Evolutionary conservation across 1,140 invertebrate species (phyloP).

Genomic region (Pseudoatta argentina): DNA sequence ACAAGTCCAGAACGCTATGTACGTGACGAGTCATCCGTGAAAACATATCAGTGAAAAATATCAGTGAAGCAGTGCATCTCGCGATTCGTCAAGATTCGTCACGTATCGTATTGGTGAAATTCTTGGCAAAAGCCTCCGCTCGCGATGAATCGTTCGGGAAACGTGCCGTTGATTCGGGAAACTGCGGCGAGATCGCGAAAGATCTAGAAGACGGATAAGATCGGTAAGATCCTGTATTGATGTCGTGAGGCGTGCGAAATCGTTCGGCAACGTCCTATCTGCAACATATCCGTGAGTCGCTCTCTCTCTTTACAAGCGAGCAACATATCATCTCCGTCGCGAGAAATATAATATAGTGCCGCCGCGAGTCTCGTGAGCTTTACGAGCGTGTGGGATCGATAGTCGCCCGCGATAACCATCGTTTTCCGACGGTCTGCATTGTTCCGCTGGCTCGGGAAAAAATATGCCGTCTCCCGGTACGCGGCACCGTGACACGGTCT

Average conservation of each 20-base stretch:
- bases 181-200: not conserved
- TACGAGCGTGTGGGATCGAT: conserved; percentile 56
- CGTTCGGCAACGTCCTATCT: not conserved
- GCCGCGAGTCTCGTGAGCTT: conserved; percentile 45
- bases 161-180: not conserved
- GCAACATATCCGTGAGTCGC: conserved; percentile 26
- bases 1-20: not conserved
- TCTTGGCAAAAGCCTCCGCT: not conserved
- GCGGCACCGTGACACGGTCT: not conserved
- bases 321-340: conserved; percentile 14
- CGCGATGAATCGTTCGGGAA: not conserved
- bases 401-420: conserved; percentile 53
- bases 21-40: conserved; percentile 8
- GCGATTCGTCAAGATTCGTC: conserved; percentile 11
- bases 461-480: conserved; percentile 23
- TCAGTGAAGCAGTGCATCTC: conserved; percentile 7
- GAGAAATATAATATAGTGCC: conserved; percentile 24
- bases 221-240: not conserved
- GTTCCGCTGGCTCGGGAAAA: conserved; percentile 33
- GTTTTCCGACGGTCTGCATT: conserved; percentile 51
- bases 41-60: conserved; percentile 18
- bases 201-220: not conserved
- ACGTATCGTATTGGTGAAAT: conserved; percentile 15
- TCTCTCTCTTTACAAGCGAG: conserved; percentile 56
- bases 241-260: not conserved